A percentile compares a stretch with the other conserved stretches of the same genome.
phyloP scores from a whole-genome alignment of 2,113 vertebrate genomes.

The Microcebus ravelobensis region DNA sequence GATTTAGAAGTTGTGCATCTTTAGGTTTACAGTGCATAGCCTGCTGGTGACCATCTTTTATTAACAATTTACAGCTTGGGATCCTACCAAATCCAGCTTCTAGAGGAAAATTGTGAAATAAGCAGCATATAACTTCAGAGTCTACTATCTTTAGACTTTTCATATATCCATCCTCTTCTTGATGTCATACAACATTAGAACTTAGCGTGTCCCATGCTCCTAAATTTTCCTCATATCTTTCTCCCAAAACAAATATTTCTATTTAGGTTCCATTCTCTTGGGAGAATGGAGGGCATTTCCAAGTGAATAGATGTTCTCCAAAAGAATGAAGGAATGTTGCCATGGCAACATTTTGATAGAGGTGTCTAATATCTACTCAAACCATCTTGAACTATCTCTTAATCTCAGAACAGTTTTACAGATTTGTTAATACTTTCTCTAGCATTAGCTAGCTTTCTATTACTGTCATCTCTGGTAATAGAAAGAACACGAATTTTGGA shows the following conservation, averaged over 20 bases:
- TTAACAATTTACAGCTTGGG: background rate
- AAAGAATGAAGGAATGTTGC: slow-evolving; percentile 7
- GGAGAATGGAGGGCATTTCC: background rate
- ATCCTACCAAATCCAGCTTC: background rate
- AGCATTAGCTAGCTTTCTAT: background rate
- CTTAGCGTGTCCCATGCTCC: background rate
- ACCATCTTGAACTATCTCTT: background rate
- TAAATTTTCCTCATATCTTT: background rate
- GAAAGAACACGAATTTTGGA: background rate
- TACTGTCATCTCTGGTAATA: background rate
- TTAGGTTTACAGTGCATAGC: background rate
- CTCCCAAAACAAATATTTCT: background rate
- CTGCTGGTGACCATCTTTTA: background rate
- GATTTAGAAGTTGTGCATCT: slow-evolving; percentile 16
- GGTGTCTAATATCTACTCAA: background rate
- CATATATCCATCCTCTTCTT: background rate
- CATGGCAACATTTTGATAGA: slow-evolving; percentile 7
- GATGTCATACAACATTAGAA: background rate
- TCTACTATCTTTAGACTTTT: background rate
- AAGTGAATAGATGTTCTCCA: background rate
- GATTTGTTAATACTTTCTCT: background rate
- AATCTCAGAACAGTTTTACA: slow-evolving; percentile 20
- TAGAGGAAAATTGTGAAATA: slow-evolving; percentile 24
- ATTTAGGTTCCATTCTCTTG: background rate
- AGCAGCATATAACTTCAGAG: background rate